Evolutionary conservation across 2,888 invertebrate genomes (phyloP).

Genomic region (Anoncus sp.): DNA sequence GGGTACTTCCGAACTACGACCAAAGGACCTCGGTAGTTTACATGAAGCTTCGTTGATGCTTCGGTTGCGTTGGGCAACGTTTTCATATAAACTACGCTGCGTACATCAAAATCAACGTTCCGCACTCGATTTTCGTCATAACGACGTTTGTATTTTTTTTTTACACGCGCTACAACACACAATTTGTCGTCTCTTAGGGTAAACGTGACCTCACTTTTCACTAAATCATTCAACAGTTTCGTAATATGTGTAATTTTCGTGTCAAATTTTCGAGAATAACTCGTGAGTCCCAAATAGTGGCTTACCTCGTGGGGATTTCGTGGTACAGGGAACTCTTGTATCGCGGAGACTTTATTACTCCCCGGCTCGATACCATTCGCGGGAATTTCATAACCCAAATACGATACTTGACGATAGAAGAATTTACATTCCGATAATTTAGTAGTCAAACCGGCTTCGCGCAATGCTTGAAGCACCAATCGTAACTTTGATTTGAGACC

Average conservation of each 20-base stretch:
- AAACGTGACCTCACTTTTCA: too few species aligned
- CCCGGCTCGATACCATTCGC: not conserved
- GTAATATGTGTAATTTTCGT: too few species aligned
- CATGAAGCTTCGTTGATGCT: constrained; percentile 1
- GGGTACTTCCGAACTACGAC: not conserved
- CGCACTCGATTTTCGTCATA: not conserved
- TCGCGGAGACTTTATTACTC: not conserved
- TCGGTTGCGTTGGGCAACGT: not conserved
- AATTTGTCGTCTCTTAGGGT: too few species aligned
- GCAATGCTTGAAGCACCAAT: not conserved
- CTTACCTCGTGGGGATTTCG: not conserved
- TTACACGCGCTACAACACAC: too few species aligned
- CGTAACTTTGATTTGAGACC: not conserved
- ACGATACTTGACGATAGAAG: not conserved
- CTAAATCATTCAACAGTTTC: too few species aligned
- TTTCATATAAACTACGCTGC: constrained; percentile 8
- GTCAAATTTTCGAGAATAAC: not conserved
- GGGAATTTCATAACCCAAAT: not conserved
- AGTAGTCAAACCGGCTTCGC: not conserved
- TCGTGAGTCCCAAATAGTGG: not conserved
- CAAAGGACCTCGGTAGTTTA: constrained; percentile 9
- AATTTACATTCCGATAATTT: not conserved
- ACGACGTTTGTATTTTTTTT: not conserved
- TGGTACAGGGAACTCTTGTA: not conserved
- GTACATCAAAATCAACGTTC: not conserved